Evolutionary conservation across 2,113 vertebrate species (phyloP).

Genomic region (Prionailurus bengalensis): DNA sequence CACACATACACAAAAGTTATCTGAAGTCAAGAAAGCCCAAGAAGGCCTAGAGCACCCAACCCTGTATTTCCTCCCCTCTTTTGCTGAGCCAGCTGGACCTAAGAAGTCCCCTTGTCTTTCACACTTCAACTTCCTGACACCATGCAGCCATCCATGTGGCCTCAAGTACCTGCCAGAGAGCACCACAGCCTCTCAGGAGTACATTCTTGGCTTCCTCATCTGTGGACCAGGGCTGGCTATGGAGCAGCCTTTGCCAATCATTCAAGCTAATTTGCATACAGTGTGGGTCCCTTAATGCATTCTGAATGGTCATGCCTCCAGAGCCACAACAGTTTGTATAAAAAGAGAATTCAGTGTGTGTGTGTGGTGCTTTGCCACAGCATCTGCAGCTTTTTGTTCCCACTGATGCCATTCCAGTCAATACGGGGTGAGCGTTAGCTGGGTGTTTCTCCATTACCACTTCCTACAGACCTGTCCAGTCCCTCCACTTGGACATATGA

Average conservation of each 20-base stretch:
- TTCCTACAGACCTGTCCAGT: background rate
- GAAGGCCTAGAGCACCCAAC: background rate
- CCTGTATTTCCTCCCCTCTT: background rate
- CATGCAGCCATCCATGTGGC: background rate
- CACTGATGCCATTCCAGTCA: background rate
- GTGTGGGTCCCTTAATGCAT: background rate
- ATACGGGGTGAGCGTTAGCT: background rate
- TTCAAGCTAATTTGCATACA: background rate
- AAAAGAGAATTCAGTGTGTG: background rate
- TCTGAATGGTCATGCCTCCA: background rate
- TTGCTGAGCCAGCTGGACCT: background rate
- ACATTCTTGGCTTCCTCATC: background rate
- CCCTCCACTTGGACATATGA: background rate
- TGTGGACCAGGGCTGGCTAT: background rate
- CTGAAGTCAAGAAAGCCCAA: background rate
- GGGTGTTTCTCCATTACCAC: background rate
- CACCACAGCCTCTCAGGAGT: background rate
- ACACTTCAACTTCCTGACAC: background rate
- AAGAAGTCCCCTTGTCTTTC: background rate
- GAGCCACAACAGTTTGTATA: background rate
- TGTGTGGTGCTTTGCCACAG: background rate
- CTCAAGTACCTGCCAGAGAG: background rate
- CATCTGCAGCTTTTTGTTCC: background rate
- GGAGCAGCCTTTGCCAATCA: background rate
- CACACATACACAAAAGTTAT: background rate